Conservation (phyloP, 2,797 vertebrate genomes). For the Diceros bicornis region DNA sequence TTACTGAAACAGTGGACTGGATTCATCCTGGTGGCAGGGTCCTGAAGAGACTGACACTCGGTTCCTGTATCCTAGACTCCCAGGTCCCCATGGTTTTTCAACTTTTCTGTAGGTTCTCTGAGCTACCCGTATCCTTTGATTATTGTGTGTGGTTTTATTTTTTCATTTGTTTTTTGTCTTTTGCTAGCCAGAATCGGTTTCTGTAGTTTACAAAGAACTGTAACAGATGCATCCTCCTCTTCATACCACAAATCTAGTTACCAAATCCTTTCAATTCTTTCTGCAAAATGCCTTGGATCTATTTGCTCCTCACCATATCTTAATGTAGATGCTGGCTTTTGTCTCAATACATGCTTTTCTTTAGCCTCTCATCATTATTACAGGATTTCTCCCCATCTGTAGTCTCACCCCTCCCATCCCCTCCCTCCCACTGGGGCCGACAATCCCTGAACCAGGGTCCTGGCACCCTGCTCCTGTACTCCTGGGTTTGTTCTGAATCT, state of each 20-base stretch:
- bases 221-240: background rate
- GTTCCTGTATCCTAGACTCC: background rate
- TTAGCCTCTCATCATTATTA: background rate
- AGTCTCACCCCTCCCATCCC: background rate
- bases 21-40: background rate
- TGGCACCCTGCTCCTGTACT: no score
- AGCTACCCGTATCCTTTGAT: background rate
- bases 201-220: background rate
- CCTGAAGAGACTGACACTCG: background rate
- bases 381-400: no score
- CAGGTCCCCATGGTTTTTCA: background rate
- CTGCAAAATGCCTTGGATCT: background rate
- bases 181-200: background rate
- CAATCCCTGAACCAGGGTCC: background rate
- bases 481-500: background rate
- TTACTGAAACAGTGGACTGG: background rate
- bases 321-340: background rate
- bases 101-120: background rate
- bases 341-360: background rate
- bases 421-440: background rate
- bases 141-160: background rate
- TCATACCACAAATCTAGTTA: background rate
- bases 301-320: background rate
- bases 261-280: background rate
- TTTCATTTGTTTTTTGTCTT: background rate